These are phyloP conservation scores for Romanogobio albipinnatus DNA, from an alignment of 2,113 vertebrate genomes.

Conservation along the genomic window DNA sequence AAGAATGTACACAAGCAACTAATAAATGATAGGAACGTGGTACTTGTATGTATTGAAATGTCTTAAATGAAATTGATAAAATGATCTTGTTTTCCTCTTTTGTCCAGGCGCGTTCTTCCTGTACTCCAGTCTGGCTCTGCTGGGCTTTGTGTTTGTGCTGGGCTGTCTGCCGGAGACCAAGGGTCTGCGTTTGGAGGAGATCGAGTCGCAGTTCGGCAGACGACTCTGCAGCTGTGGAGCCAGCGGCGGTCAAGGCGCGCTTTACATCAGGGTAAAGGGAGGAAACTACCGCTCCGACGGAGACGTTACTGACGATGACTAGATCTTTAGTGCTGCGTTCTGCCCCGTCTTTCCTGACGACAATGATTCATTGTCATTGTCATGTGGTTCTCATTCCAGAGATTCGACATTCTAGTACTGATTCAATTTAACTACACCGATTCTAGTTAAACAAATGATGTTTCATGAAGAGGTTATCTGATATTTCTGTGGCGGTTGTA, in stretches of 20 bases:
- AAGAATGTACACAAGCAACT: background rate
- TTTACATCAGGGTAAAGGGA: conserved; percentile 94
- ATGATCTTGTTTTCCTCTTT: background rate
- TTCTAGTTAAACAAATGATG: background rate
- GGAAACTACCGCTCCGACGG: conserved; percentile 89
- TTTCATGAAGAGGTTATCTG: background rate
- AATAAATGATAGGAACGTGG: background rate
- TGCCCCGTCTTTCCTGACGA: background rate
- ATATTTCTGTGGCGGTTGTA: background rate
- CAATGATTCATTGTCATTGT: too few relatives aligned
- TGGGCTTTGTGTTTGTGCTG: conserved; percentile 88
- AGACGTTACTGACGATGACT: conserved; percentile 89
- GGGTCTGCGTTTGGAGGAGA: conserved; percentile 92
- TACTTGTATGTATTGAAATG: background rate
- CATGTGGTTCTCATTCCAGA: conserved; percentile 43
- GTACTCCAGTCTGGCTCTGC: conserved; percentile 84
- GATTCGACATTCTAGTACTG: background rate
- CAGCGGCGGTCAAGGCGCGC: conserved; percentile 76
- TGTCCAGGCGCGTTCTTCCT: conserved; percentile 92
- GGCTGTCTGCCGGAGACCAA: conserved; percentile 95
- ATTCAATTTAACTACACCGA: background rate
- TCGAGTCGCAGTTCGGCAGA: conserved; percentile 87
- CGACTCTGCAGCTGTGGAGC: conserved; percentile 87
- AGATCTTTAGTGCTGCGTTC: conserved; percentile 46
- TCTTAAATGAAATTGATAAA: background rate